Evolutionary conservation across 2,113 vertebrate genomes (phyloP), one percentile per base, ranked within the genome.

Genomic region (Sylvicapra grimmia): DNA sequence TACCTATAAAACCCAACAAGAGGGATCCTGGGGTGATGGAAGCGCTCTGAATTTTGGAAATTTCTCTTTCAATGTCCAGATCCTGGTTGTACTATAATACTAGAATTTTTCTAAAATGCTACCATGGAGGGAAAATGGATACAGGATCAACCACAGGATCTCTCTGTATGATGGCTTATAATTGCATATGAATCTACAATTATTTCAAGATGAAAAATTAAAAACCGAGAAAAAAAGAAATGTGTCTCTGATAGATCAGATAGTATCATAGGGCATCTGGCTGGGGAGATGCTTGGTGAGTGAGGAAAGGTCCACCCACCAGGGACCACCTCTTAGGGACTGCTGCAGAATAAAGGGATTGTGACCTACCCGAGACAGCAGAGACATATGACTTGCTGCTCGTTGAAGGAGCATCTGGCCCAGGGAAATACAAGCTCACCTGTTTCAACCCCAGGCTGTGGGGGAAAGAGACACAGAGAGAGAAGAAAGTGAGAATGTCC

Each of bases 61-160:
- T 54, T 68, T 84, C 40, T 36, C 2, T 19, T 49, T 58, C 63
- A 53, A 3, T 4, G 27, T 53, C 61, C 83, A 49, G 19, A 53
- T 12, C 18, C 11, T 58, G 49, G 15, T 16, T 40, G 15, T 58
- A 40, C 31, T 47, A 19, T 3, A 19, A 29, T 5, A 27, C 63
- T 47, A 12, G 21, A 53, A 2, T 19, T 49, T 75, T 51, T 65
- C 47, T 51, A 83, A 92, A 29, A 56, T 5, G 49, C 40, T 33
- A 23, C 33, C 18, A 8, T 0, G 36, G 8, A 4, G 7, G 8
- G 7, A 18, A 56, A 27, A 2, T 6, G 3, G 13, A 36, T 18
- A 19, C n/a, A 63, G 29, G 16, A 21, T 21, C 47, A 25, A 56
- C 36, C 65, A 61, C 8, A 51, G 25, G 33, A 8, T 59, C 14